A percentile compares a stretch with the other conserved stretches of the same genome.
These are phyloP conservation scores for Poecilobothrus nobilitatus DNA, from an alignment of 2,888 invertebrate species.

Conservation along the genomic window DNA sequence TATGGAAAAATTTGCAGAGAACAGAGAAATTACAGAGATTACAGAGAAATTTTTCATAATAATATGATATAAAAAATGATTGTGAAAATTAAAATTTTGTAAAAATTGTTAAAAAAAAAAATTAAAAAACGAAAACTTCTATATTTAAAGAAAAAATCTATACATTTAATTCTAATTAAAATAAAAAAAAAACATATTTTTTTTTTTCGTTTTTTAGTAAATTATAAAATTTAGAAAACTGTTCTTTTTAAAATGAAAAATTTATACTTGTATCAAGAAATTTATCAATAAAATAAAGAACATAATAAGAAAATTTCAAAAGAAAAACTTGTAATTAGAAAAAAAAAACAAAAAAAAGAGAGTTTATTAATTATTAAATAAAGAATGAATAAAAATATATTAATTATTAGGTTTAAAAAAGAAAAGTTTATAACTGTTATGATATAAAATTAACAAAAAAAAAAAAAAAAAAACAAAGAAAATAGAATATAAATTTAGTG, in stretches of 20 bases:
- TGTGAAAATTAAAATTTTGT: too few relatives aligned
- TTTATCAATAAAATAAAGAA: background rate
- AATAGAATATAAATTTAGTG: background rate
- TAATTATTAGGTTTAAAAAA: background rate
- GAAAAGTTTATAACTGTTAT: background rate
- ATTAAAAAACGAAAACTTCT: too few relatives aligned
- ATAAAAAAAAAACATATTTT: too few relatives aligned
- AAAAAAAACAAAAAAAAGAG: background rate
- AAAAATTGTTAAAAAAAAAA: too few relatives aligned
- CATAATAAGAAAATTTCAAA: background rate
- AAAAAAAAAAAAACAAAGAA: background rate
- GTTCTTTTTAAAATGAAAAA: background rate
- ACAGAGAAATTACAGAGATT: too few relatives aligned
- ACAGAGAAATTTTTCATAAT: too few relatives aligned
- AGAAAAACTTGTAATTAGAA: background rate
- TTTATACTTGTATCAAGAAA: background rate
- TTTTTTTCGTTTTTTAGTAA: too few relatives aligned
- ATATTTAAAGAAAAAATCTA: too few relatives aligned
- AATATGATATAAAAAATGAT: too few relatives aligned
- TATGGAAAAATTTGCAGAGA: too few relatives aligned
- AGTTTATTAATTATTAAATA: background rate
- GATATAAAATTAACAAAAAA: background rate
- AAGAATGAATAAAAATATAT: background rate
- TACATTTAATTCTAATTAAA: too few relatives aligned
- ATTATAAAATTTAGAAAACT: background rate